Base-by-base conservation (phyloP, 2,113 vertebrate species). In the Xenotilapia leptura region DNA sequence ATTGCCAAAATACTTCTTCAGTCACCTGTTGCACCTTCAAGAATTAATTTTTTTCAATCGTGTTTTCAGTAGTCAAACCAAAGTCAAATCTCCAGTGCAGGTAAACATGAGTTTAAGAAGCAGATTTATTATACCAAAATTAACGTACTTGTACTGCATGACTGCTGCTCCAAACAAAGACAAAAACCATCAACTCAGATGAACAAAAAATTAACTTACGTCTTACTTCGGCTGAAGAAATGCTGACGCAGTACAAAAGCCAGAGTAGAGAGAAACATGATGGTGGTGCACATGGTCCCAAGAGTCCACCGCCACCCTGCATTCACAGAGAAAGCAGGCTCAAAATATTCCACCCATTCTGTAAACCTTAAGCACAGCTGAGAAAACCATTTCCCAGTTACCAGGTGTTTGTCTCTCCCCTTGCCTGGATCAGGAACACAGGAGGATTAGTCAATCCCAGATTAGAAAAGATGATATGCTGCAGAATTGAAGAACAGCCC, bases 191-290 rank as follows among this genome's bases (percentile, higher is more conserved):
- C 1, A 40, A 19, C 11, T 42, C 23, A 13, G 3, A 9, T 33
- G 19, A 38, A 60, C 14, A 13, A 68, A n/a, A 9, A 19, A 21
- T 49, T 7, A 7, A 91, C 95, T 96, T 87, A 96, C 95, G 93
- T 96, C 62, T 92, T 93, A 47, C 88, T 92, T 68, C 17, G 79
- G 90, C 82, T 92, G 81, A 19, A 82, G 91, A 96, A 95, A 55
- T 58, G 89, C 6, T 91, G 89, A 2, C 92, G 94, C 53, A 96
- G 86, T 1, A 96, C 73, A 9, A 96, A 13, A 79, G 94, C 95
- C 89, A 96, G 89, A 47, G 94, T 95, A 68, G 94, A 94, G 83
- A 96, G 93, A 79, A 96, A 49, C 95, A 96, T 96, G 80, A 96
- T 92, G 8, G 96, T 96, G 62, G 95, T 96, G 90, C 96, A 96